These are phyloP conservation scores for Celastrina argiolus DNA, from an alignment of 2,888 invertebrate species.

Conservation along the genomic window DNA sequence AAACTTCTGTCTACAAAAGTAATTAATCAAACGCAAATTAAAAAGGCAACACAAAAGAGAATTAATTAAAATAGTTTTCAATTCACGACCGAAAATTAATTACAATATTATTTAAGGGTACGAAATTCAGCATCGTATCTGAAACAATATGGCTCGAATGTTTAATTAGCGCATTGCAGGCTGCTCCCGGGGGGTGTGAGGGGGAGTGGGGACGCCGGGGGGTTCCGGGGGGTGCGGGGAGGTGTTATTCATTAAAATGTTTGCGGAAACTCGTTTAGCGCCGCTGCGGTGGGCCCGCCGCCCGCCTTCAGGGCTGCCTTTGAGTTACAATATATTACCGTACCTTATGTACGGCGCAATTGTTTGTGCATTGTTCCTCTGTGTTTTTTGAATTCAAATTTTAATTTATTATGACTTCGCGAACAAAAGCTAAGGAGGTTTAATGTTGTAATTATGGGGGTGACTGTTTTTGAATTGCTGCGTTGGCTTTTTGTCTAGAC, in stretches of 20 bases:
- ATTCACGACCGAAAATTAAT: conserved; percentile 38
- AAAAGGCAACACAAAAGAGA: conserved; percentile 11
- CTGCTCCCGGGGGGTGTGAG: conserved; percentile 39
- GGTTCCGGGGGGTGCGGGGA: conserved; percentile 44
- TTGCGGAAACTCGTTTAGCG: conserved; percentile 77
- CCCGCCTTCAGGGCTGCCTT: conserved; percentile 39
- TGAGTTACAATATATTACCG: conserved; percentile 29
- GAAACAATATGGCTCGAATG: conserved; percentile 75
- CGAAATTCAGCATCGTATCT: conserved; percentile 61
- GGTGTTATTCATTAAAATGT: conserved; percentile 78
- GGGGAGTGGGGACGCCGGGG: conserved; percentile 47
- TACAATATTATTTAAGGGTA: conserved; percentile 44
- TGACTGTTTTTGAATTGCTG: background rate
- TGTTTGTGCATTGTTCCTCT: conserved; percentile 1
- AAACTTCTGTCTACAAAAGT: background rate
- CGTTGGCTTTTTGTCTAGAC: background rate
- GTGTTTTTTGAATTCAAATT: conserved; percentile 8
- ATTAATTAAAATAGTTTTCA: conserved; percentile 32
- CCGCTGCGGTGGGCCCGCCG: conserved; percentile 64
- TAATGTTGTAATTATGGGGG: background rate
- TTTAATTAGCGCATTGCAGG: conserved; percentile 76
- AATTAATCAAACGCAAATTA: background rate
- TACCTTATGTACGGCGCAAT: conserved; percentile 12
- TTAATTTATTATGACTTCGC: conserved; percentile 8
- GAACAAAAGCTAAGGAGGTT: conserved; percentile 3